phyloP scores from a whole-genome alignment of 2,888 invertebrate genomes.

The Phorcus lineatus region DNA sequence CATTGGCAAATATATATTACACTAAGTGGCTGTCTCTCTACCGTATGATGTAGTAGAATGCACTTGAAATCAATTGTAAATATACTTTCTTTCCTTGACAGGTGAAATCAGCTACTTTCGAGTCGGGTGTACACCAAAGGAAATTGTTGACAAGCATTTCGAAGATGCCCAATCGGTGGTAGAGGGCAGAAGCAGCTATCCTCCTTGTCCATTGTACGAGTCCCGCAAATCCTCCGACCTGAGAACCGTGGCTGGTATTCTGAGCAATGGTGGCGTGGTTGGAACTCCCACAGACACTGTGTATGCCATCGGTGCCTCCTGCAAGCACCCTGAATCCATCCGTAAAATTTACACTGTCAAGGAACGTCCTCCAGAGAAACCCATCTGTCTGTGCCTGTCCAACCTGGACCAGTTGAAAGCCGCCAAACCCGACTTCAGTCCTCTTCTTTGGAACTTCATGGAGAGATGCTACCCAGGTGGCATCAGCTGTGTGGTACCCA shows the following conservation, averaged over 20 bases:
- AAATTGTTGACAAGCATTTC: slow-evolving; percentile 11
- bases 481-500: slow-evolving; percentile 58
- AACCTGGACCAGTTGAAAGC: slow-evolving; percentile 52
- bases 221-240: slow-evolving; percentile 50
- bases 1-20: too few relatives aligned
- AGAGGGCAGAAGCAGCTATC: background rate
- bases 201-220: slow-evolving; percentile 46
- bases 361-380: slow-evolving; percentile 55
- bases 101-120: slow-evolving; percentile 25
- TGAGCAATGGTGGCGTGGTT: slow-evolving; percentile 52
- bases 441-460: slow-evolving; percentile 58
- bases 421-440: slow-evolving; percentile 51
- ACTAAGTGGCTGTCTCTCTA: too few relatives aligned
- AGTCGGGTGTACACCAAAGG: slow-evolving; percentile 17
- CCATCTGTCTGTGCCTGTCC: slow-evolving; percentile 60
- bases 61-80: background rate
- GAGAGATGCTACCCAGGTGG: slow-evolving; percentile 55
- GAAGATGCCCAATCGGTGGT: slow-evolving; percentile 16
- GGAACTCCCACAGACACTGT: slow-evolving; percentile 61
- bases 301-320: slow-evolving; percentile 57
- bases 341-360: slow-evolving; percentile 55
- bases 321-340: slow-evolving; percentile 53
- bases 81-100: background rate
- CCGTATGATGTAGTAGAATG: too few relatives aligned
- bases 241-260: slow-evolving; percentile 41